Evolutionary conservation across 2,113 vertebrate species (phyloP), one percentile per base, ranked within the genome.

Genomic region (Colaptes auratus): DNA sequence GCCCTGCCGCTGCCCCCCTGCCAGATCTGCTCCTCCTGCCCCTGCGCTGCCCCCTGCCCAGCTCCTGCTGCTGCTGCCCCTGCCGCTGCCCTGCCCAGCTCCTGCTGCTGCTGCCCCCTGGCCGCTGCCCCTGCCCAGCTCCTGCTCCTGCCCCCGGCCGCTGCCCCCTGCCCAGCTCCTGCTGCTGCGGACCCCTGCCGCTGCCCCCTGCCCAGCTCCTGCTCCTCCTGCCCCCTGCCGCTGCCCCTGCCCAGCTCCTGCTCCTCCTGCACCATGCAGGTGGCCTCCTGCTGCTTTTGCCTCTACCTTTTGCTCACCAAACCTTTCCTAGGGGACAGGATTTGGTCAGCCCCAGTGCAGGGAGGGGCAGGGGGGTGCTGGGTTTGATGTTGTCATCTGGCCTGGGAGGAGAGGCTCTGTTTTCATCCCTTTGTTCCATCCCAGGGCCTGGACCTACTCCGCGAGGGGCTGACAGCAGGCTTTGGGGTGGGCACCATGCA

Each of bases 101-200:
- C 27, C 0, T 3, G 6, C 35, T 3, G 2, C 25, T 36, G 0
- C 7, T 3, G 1, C 3, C 4, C 15, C 6, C 0, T 11, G 48
- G n/a, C n/a, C n/a, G 12, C 23, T 53, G 3, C 9, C 12, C 52
- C 52, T 33, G 66, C 63, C 63, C 48, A 31, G 36, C 36, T 30
- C 27, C 0, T 3, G 6, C 35, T 3, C 1, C 7, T 3, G 1
- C 3, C 4, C 15, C 6, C 0, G 9, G 48, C 5, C 56, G 63
- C 44, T 61, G 39, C 10, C 23, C 17, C 28, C 53, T 42, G 12
- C 30, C 70, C 61, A 33, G 52, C 35, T 55, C 36, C 60, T 25
- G 24, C 23, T 53, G 3, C 4, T n/a, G n/a, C n/a, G n/a, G n/a
- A n/a, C n/a, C 12, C 52, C 52, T 33, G 66, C 63, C 59, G 56